Base-by-base conservation (phyloP, 2,888 invertebrate genomes). In the Rhaphigaster nebulosa region DNA sequence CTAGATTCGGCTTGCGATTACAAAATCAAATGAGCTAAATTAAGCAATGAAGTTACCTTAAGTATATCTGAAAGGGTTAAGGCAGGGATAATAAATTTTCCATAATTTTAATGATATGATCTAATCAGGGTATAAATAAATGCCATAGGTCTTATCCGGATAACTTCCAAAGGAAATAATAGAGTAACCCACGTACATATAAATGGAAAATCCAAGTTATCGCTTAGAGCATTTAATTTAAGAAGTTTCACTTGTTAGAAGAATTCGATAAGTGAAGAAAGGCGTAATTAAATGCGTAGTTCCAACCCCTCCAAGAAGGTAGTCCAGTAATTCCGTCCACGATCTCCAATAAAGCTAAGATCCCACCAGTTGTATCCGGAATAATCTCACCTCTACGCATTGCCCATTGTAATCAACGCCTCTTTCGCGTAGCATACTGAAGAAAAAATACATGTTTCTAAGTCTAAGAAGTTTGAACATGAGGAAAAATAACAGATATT, bases 231-330 rank as follows among this genome's bases (percentile, higher is more conserved):
- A 20, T 76, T 76, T 76, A 76, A 76, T 76, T 76, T 76, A 20
- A 8, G 70, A 76, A 76, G 70, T 76, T 76, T 76, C 70, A 38
- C 70, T 76, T 38, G 20, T 38, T 0, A 4, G 29, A 70, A 34
- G 70, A 34, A 70, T 70, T 34, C 29, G 34, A 70, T 70, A 70
- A 70, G 18, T 76, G 70, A 76, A 38, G 70, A 76, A 20, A 76
- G 34, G 38, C 70, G 34, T 76, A 38, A 76, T 76, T 76, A 76
- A 76, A 76, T 76, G 38, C 34, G 38, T 76, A 76, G 34, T 76
- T 76, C 38, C 70, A 38, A n/a, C 12, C n/a, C 10, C 1, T 15
- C 60, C 34, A 34, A 38, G 38, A 76, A 34, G 70, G 20, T 8
- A 20, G 34, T 1, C 34, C 34, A 76, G 20, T 38, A 76, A 76